phyloP scores from a whole-genome alignment of 2,797 vertebrate genomes.

The Centroberyx gerrardi region DNA sequence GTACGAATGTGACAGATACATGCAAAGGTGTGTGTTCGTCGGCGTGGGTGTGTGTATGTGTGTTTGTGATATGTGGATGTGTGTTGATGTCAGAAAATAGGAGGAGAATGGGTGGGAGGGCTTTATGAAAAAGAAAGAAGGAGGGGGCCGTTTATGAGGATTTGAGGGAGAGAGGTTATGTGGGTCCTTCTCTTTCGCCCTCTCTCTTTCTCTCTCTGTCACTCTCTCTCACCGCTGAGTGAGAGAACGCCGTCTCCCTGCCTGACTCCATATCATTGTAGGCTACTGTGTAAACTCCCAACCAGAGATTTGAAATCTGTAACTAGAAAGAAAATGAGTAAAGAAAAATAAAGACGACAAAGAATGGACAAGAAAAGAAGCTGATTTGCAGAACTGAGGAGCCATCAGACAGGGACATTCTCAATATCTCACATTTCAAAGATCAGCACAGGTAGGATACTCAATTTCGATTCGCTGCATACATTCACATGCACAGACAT shows the following conservation, averaged over 20 bases:
- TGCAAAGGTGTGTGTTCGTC: constrained; percentile 3
- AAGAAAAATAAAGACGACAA: neutral
- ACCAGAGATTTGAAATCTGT: constrained; percentile 12
- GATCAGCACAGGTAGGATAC: constrained; percentile 68
- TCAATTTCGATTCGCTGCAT: neutral
- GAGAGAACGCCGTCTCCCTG: constrained; percentile 52
- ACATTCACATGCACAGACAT: neutral
- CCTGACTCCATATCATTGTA: constrained; percentile 41
- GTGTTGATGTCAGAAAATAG: constrained; percentile 27
- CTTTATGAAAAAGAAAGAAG: constrained; percentile 8
- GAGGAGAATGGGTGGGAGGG: constrained; percentile 43
- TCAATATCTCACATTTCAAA: constrained; percentile 28
- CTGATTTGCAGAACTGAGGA: constrained; percentile 27
- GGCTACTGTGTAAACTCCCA: constrained; percentile 18
- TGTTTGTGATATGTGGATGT: constrained; percentile 8
- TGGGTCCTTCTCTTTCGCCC: constrained; percentile 33
- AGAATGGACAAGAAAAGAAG: constrained; percentile 7
- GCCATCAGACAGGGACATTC: constrained; percentile 18
- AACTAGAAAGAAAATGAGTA: constrained; percentile 10
- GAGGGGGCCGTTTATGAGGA: constrained; percentile 42
- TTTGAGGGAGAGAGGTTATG: constrained; percentile 56
- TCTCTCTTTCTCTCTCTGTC: constrained; percentile 55
- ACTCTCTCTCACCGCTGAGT: constrained; percentile 57
- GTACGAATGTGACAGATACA: neutral
- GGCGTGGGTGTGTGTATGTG: constrained; percentile 3